phyloP scores from a whole-genome alignment of 2,113 vertebrate genomes.

The Calidris pugnax region DNA sequence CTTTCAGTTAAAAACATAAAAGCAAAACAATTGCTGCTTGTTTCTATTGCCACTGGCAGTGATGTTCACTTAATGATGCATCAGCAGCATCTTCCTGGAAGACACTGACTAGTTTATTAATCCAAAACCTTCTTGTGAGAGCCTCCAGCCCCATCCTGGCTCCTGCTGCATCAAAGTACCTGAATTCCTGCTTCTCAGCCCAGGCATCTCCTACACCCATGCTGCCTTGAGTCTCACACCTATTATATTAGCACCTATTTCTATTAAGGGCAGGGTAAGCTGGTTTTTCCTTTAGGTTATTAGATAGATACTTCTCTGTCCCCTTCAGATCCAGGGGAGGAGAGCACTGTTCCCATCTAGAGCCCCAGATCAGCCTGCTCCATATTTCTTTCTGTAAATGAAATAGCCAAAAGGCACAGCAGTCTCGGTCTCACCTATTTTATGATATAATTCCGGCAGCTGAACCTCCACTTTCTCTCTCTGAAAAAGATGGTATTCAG shows the following conservation, averaged over 20 bases:
- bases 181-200: neutral
- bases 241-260: neutral
- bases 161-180: neutral
- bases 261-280: neutral
- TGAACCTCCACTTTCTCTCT: slow-evolving; percentile 98
- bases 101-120: neutral
- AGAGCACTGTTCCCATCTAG: accelerated
- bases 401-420: accelerated
- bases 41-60: neutral
- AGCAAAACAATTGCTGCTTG: neutral
- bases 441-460: slow-evolving; percentile 95
- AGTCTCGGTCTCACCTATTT: slow-evolving; percentile 84
- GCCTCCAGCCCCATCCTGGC: neutral
- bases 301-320: accelerated
- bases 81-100: neutral
- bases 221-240: neutral
- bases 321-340: neutral
- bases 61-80: neutral
- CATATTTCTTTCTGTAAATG: neutral
- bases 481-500: slow-evolving; percentile 97
- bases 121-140: neutral
- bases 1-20: neutral
- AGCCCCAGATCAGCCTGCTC: neutral
- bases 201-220: neutral
- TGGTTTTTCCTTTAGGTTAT: neutral